Conservation (phyloP, 1,140 invertebrate genomes). For the Magallana gigas region DNA sequence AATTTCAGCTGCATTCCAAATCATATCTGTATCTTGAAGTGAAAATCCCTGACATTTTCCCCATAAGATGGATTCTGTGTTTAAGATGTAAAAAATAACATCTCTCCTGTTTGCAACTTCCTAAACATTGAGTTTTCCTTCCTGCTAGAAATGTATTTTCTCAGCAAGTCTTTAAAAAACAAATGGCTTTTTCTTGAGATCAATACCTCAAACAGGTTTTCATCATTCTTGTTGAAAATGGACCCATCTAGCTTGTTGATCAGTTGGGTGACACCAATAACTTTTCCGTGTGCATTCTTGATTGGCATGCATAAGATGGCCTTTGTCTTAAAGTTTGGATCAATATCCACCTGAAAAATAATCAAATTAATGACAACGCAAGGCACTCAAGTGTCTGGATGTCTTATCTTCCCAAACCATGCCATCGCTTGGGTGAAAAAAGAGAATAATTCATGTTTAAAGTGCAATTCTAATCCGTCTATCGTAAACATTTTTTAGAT, state of each 20-base stretch:
- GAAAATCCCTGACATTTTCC: neutral
- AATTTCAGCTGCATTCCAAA: constrained; percentile 1
- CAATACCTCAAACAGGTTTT: constrained; percentile 83
- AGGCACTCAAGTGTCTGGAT: neutral
- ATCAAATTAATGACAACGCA: constrained; percentile 1
- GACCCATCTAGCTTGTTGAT: constrained; percentile 95
- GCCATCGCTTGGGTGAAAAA: neutral
- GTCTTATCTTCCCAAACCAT: neutral
- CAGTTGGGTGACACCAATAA: constrained; percentile 95
- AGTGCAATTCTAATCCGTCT: neutral
- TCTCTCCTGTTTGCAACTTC: neutral
- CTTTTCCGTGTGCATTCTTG: constrained; percentile 87
- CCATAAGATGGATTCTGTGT: constrained; percentile 12
- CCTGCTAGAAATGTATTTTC: no score
- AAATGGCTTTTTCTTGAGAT: neutral
- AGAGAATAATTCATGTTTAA: neutral
- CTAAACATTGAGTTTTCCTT: neutral
- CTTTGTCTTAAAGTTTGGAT: constrained; percentile 92
- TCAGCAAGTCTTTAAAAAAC: no score
- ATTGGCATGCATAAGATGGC: constrained; percentile 96
- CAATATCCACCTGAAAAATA: constrained; percentile 86
- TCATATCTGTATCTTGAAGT: neutral
- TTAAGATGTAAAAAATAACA: neutral
- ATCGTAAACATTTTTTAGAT: neutral
- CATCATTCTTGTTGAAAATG: constrained; percentile 92